phyloP scores from a whole-genome alignment of 2,888 invertebrate genomes.

The Oligia fasciuncula region DNA sequence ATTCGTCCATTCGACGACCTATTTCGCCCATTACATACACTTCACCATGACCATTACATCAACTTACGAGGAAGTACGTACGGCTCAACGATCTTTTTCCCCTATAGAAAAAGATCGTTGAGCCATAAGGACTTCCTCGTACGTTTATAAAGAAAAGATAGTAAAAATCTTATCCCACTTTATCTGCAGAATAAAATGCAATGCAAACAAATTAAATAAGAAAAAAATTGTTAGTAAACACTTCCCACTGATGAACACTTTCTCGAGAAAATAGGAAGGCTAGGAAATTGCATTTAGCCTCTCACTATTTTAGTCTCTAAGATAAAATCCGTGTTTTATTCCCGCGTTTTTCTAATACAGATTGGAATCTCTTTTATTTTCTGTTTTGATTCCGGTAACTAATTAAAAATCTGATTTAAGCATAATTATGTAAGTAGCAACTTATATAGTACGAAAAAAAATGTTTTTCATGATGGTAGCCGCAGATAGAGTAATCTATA shows the following conservation, averaged over 20 bases:
- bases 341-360: constrained; percentile 2
- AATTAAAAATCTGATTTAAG: background rate
- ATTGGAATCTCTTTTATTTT: background rate
- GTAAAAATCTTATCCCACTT: background rate
- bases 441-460: background rate
- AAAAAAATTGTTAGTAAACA: constrained; percentile 19
- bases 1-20: background rate
- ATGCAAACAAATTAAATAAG: constrained; percentile 12
- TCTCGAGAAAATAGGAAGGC: background rate
- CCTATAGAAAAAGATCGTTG: background rate
- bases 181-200: background rate
- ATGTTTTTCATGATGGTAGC: background rate
- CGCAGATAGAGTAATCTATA: too few relatives aligned
- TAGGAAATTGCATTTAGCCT: constrained; percentile 40
- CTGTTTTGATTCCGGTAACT: background rate
- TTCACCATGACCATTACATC: background rate
- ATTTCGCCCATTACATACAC: background rate
- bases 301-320: constrained; percentile 12
- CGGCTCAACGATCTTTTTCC: too few relatives aligned
- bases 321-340: constrained; percentile 27
- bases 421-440: background rate
- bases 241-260: constrained; percentile 17
- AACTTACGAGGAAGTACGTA: too few relatives aligned
- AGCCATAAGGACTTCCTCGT: background rate
- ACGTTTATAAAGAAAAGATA: background rate